Evolutionary conservation across 2,888 invertebrate genomes (phyloP).

Genomic region (Perdita meconis): DNA sequence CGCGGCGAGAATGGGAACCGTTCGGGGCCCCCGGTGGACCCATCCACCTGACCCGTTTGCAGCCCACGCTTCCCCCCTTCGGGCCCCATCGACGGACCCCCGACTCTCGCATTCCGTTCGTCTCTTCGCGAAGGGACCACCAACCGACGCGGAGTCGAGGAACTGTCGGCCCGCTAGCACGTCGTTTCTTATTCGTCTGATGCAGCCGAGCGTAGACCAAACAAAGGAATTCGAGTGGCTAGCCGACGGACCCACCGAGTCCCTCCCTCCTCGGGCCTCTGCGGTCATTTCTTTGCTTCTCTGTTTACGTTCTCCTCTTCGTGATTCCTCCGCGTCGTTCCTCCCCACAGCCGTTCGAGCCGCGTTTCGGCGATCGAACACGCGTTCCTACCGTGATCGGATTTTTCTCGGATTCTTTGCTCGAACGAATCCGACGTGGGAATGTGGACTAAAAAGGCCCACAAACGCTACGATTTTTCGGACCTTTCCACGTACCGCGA

Average conservation of each 20-base stretch:
- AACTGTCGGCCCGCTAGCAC: slow-evolving; percentile 71
- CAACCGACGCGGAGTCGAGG: slow-evolving; percentile 71
- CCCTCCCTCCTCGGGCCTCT: slow-evolving; percentile 1
- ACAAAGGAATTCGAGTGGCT: slow-evolving; percentile 73
- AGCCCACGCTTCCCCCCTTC: slow-evolving; percentile 33
- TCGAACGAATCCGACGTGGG: background rate
- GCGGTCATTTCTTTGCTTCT: background rate
- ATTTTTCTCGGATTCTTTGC: background rate
- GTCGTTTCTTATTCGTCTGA: slow-evolving; percentile 76
- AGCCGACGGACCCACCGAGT: slow-evolving; percentile 55
- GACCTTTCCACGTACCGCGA: too few species aligned
- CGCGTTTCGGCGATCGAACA: background rate
- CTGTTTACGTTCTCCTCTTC: slow-evolving; percentile 8
- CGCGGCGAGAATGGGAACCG: slow-evolving; percentile 64
- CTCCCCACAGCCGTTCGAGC: background rate
- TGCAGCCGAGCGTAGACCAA: slow-evolving; percentile 73
- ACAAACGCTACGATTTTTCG: too few species aligned
- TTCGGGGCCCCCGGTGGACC: slow-evolving; percentile 60
- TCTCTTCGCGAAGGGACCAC: slow-evolving; percentile 68
- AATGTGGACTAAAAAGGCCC: background rate
- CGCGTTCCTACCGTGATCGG: background rate
- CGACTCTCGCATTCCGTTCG: slow-evolving; percentile 65
- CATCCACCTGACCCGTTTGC: slow-evolving; percentile 49
- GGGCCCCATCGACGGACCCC: slow-evolving; percentile 45
- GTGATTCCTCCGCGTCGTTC: background rate